A percentile compares a stretch with the other conserved stretches of the same genome.
These are phyloP conservation scores for Pavo muticus DNA, from an alignment of 2,113 vertebrate species.

Conservation along the genomic window DNA sequence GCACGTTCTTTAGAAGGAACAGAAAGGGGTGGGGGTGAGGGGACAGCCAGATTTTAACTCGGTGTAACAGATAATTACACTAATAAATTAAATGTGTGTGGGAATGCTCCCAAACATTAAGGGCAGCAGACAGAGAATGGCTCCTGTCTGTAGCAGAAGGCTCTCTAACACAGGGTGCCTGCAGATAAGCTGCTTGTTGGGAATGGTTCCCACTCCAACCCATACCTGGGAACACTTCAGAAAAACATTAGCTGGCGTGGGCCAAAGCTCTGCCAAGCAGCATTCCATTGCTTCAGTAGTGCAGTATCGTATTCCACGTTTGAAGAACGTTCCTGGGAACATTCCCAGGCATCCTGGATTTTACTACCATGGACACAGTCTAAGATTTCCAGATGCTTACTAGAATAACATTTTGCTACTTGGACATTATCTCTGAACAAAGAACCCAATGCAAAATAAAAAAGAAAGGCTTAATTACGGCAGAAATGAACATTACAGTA, in stretches of 20 bases:
- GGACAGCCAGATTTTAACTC: not conserved
- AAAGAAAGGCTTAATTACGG: not conserved
- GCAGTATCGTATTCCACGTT: slow-evolving; percentile 23
- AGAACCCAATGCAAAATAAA: not conserved
- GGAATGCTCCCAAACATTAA: not conserved
- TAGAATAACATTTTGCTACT: slow-evolving; percentile 1
- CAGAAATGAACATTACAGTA: not conserved
- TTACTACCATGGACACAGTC: slow-evolving; percentile 32
- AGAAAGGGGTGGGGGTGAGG: not conserved
- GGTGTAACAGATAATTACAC: not conserved
- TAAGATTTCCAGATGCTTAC: slow-evolving; percentile 58
- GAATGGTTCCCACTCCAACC: not conserved
- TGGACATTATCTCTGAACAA: not conserved
- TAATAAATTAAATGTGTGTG: not conserved
- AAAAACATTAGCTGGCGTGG: not conserved
- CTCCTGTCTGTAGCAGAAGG: rapidly evolving
- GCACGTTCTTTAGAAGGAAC: not conserved
- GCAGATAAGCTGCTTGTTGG: not conserved
- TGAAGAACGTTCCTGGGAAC: slow-evolving; percentile 64
- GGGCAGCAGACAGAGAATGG: not conserved
- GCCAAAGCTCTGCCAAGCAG: slow-evolving; percentile 51
- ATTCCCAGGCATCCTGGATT: slow-evolving; percentile 61
- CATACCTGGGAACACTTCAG: slow-evolving; percentile 42
- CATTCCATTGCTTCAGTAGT: slow-evolving; percentile 52
- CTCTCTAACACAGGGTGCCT: not conserved